A percentile compares a stretch with the other conserved stretches of the same genome.
phyloP scores from a whole-genome alignment of 2,113 vertebrate genomes.

The Madoqua kirkii region DNA sequence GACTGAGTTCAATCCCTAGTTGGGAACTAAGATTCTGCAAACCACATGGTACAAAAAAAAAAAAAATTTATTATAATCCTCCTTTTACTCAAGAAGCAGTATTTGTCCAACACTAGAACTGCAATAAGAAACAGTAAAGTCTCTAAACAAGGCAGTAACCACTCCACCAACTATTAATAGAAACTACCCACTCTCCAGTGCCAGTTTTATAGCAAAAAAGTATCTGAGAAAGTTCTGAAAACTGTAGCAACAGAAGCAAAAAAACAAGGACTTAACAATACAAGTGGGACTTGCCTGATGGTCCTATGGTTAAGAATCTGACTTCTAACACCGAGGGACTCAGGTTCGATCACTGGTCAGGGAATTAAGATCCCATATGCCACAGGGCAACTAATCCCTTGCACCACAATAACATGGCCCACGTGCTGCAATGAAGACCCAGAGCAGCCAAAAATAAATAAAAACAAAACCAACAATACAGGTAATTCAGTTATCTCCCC shows the following conservation, averaged over 20 bases:
- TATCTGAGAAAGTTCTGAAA: background rate
- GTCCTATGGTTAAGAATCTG: background rate
- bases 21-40: background rate
- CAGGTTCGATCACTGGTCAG: background rate
- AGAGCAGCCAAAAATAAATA: background rate
- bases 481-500: background rate
- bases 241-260: slow-evolving; percentile 2
- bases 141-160: background rate
- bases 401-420: background rate
- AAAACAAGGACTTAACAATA: background rate
- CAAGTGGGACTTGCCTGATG: background rate
- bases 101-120: background rate
- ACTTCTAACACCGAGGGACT: background rate
- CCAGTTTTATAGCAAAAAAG: background rate
- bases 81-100: background rate
- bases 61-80: background rate
- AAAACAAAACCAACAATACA: background rate
- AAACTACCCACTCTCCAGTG: background rate
- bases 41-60: background rate
- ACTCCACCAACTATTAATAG: background rate
- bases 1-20: background rate
- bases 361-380: background rate
- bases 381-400: background rate
- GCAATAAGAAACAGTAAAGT: background rate
- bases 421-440: background rate